These are phyloP conservation scores for Dolichallabes microphthalmus DNA, from an alignment of 2,113 vertebrate genomes.

Conservation along the genomic window DNA sequence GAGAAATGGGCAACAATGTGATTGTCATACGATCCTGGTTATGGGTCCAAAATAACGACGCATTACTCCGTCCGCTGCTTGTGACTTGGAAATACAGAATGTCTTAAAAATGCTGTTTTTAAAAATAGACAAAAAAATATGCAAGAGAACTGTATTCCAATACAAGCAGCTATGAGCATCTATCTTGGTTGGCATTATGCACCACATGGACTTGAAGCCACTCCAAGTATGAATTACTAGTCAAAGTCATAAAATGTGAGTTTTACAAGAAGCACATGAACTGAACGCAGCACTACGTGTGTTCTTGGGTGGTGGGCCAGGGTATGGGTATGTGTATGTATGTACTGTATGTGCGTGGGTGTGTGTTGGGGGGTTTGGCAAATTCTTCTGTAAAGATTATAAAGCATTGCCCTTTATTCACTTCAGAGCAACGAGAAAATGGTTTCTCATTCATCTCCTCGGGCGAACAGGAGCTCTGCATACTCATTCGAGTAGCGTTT, in stretches of 20 bases:
- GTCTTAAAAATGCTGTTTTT: not conserved
- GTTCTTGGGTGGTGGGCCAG: not conserved
- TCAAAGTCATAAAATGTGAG: conserved; percentile 13
- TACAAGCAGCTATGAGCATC: not conserved
- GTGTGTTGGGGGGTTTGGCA: not conserved
- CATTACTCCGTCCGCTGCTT: not conserved
- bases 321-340: too few species aligned
- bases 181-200: not conserved
- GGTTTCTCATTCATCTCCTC: not conserved
- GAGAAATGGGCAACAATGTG: not conserved
- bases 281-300: not conserved
- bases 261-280: not conserved
- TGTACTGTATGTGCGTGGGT: not conserved
- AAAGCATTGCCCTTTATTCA: conserved; percentile 5
- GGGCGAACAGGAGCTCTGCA: not conserved
- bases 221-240: not conserved
- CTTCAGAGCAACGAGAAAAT: not conserved
- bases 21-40: not conserved
- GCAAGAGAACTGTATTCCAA: not conserved
- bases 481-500: not conserved
- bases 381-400: conserved; percentile 9
- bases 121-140: not conserved
- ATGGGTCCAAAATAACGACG: not conserved
- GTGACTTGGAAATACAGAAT: not conserved
- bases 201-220: not conserved